phyloP scores from a whole-genome alignment of 1,140 invertebrate genomes.

The Sycobia sp. region DNA sequence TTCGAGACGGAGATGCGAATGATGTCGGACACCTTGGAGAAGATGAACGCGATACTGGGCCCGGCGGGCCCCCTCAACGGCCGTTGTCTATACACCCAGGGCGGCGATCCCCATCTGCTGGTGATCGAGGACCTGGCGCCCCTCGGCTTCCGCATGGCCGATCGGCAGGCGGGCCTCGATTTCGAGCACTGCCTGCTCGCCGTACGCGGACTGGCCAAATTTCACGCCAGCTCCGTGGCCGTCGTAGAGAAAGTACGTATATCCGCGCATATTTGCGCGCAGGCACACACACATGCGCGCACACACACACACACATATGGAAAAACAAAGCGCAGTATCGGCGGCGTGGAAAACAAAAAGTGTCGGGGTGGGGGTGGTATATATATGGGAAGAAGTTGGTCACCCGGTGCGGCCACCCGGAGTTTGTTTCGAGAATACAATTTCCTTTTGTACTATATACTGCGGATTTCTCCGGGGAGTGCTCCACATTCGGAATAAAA shows the following conservation, averaged over 20 bases:
- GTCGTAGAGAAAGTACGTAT: conserved; percentile 59
- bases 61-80: conserved; percentile 39
- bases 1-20: conserved; percentile 55
- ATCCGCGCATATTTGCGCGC: too few relatives aligned
- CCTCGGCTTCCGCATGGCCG: conserved; percentile 65
- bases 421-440: too few relatives aligned
- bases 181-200: conserved; percentile 59
- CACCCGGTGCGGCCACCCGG: too few relatives aligned
- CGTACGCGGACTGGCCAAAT: conserved; percentile 63
- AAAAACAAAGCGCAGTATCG: too few relatives aligned
- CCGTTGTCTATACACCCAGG: conserved; percentile 46
- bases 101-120: conserved; percentile 54
- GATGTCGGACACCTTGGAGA: conserved; percentile 50
- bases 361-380: too few relatives aligned
- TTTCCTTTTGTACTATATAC: too few relatives aligned
- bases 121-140: conserved; percentile 62
- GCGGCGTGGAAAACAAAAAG: too few relatives aligned
- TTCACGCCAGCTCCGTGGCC: conserved; percentile 65
- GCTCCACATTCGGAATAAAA: too few relatives aligned
- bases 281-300: too few relatives aligned
- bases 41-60: conserved; percentile 49
- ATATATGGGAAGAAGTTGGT: too few relatives aligned
- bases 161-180: conserved; percentile 63
- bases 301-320: too few relatives aligned
- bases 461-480: too few relatives aligned